Percentiles rank a stretch among this genome's conserved stretches.
phyloP scores from a whole-genome alignment of 2,888 invertebrate species.

The Thecocarcelia acutangulata region DNA sequence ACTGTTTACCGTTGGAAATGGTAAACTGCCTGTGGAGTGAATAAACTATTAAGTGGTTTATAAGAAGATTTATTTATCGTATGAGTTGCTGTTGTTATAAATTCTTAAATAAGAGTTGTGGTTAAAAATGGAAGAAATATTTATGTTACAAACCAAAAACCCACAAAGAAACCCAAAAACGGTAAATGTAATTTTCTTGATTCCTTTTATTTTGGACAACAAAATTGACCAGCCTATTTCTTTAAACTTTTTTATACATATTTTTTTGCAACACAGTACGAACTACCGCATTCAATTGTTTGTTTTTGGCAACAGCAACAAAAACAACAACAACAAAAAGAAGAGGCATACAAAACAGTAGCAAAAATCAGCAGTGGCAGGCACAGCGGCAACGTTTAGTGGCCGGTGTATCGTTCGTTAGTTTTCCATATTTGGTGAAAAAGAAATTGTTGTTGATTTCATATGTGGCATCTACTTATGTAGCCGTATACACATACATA shows the following conservation, averaged over 20 bases:
- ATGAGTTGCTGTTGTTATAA: slow-evolving; percentile 45
- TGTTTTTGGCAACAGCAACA: background rate
- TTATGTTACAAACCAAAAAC: slow-evolving; percentile 24
- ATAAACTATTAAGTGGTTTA: slow-evolving; percentile 47
- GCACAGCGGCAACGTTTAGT: background rate
- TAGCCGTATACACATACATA: too few species aligned
- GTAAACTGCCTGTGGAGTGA: slow-evolving; percentile 30
- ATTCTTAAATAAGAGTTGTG: slow-evolving; percentile 51
- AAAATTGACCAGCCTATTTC: slow-evolving; percentile 54
- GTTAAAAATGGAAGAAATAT: slow-evolving; percentile 46
- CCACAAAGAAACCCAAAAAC: slow-evolving; percentile 37
- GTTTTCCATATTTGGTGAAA: slow-evolving; percentile 33
- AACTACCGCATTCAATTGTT: slow-evolving; percentile 56
- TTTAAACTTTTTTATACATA: slow-evolving; percentile 1
- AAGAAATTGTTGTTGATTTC: slow-evolving; percentile 30
- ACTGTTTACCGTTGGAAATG: slow-evolving; percentile 20
- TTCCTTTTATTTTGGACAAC: slow-evolving; percentile 36
- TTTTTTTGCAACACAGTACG: background rate
- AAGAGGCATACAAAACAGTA: slow-evolving; percentile 11
- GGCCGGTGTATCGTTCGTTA: slow-evolving; percentile 19
- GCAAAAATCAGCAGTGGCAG: background rate
- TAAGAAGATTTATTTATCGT: slow-evolving; percentile 47
- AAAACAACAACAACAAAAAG: slow-evolving; percentile 5
- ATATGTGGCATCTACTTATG: slow-evolving; percentile 19
- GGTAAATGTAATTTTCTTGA: slow-evolving; percentile 57